Base-by-base conservation (phyloP, 2,888 invertebrate genomes). In the Acanthacorydalis orientalis region DNA sequence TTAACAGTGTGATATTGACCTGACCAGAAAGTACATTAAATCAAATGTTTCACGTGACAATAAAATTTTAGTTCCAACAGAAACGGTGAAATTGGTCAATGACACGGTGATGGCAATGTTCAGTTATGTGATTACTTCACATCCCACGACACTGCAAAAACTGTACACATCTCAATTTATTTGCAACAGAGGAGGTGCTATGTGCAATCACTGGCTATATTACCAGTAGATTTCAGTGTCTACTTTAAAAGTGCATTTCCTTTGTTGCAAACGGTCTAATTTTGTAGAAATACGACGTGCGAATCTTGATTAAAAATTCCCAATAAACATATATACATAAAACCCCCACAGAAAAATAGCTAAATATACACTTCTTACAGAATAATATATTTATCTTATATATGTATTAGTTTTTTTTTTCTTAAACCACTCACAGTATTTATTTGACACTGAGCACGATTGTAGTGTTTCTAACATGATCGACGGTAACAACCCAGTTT, bases 1-100 rank as follows among this genome's bases (percentile, higher is more conserved):
- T 43, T 43, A 43, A 43, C 43, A 43, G 31, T 43, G 43, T 43
- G 31, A 43, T 16, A 43, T 43, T 31, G 31, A 43, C 31, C 43
- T 43, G 43, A 43, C 37, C 37, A 37, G 7, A n/a, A 14, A 6
- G 37, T 14, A 37, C 7, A 12, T 37, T 12, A 37, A 37, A 37
- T 9, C 37, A 37, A 37, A 37, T 9, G 37, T 14, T 12, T 14
- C 14, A 37, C 37, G 14, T 14, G 37, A 37, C 14, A 37, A 12
- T 7, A n/a, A 37, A 23, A 23, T 4, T 4, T 23, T 23, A 23
- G 6, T 23, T 23, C 6, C 23, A 23, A 23, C 23, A 23, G 6
- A 23, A 23, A 23, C 6, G 6, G 23, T 23, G 23, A 4, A 23
- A 23, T 23, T 23, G 23, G 23, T 23, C 23, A 23, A 23, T 23